Conservation (phyloP, 1,140 invertebrate genomes). For the Caenorhabditis briggsae region DNA sequence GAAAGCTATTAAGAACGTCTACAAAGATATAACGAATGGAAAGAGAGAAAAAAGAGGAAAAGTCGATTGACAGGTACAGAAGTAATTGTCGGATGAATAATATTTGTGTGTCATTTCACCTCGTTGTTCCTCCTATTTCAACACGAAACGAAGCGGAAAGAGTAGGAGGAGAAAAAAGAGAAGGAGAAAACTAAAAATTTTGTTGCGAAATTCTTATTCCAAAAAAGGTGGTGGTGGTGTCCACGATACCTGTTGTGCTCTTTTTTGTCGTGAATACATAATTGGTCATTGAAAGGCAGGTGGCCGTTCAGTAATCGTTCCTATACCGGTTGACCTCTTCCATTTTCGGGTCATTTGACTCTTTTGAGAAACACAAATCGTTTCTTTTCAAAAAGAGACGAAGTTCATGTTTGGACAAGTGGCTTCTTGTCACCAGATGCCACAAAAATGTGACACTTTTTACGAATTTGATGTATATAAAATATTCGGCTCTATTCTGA, state of each 20-base stretch:
- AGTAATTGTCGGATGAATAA: constrained; percentile 26
- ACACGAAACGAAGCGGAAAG: not conserved
- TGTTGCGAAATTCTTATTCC: constrained; percentile 8
- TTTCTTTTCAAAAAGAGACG: not conserved
- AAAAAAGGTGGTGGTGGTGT: not conserved
- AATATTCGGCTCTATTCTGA: too few relatives aligned
- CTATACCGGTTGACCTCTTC: constrained; percentile 14
- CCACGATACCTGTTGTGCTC: constrained; percentile 1
- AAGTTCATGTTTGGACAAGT: constrained; percentile 31
- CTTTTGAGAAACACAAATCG: constrained; percentile 31
- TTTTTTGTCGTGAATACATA: not conserved
- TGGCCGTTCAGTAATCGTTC: constrained; percentile 13
- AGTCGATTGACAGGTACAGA: constrained; percentile 9
- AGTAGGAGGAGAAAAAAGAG: not conserved
- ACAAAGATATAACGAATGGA: not conserved
- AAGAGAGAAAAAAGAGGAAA: not conserved
- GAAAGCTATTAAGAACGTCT: too few relatives aligned
- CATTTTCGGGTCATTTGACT: constrained; percentile 26
- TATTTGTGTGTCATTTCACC: constrained; percentile 21
- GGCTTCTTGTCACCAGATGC: not conserved
- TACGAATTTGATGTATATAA: not conserved
- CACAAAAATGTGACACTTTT: not conserved
- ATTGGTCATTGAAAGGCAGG: constrained; percentile 30
- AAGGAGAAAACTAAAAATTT: not conserved
- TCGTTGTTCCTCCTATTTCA: constrained; percentile 3